Conservation (phyloP, 2,797 vertebrate species). For the Gadopsis marmoratus region DNA sequence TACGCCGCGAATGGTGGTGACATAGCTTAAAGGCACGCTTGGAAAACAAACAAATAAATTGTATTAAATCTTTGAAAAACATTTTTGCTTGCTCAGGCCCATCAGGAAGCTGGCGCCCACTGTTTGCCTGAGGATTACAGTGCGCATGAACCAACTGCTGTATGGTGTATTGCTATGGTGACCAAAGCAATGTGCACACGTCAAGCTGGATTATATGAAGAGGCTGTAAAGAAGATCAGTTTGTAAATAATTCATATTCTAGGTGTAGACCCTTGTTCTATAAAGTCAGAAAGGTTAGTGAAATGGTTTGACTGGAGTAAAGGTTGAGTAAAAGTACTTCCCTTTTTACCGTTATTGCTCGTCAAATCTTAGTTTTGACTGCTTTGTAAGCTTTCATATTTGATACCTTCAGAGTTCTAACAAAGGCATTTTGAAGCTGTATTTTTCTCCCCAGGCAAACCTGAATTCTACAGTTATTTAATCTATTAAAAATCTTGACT, state of each 20-base stretch:
- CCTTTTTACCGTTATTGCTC: too few species aligned
- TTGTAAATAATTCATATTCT: neutral
- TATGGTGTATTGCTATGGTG: constrained; percentile 2
- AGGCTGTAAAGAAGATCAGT: neutral
- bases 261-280: too few species aligned
- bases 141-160: constrained; percentile 11
- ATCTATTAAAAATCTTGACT: neutral
- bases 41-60: constrained; percentile 11
- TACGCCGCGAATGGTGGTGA: neutral
- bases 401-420: neutral
- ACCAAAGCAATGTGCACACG: neutral
- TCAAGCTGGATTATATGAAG: neutral
- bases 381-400: too few species aligned
- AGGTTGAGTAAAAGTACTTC: too few species aligned
- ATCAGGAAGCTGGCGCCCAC: constrained; percentile 3
- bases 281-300: neutral
- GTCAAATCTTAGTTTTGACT: too few species aligned
- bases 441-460: neutral
- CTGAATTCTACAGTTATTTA: neutral
- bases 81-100: constrained; percentile 3
- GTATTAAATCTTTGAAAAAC: constrained; percentile 1
- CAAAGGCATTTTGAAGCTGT: neutral
- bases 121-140: constrained; percentile 26
- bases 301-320: too few species aligned
- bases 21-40: neutral